Conservation (phyloP, 1,140 invertebrate species). For the Aethina tumida region DNA sequence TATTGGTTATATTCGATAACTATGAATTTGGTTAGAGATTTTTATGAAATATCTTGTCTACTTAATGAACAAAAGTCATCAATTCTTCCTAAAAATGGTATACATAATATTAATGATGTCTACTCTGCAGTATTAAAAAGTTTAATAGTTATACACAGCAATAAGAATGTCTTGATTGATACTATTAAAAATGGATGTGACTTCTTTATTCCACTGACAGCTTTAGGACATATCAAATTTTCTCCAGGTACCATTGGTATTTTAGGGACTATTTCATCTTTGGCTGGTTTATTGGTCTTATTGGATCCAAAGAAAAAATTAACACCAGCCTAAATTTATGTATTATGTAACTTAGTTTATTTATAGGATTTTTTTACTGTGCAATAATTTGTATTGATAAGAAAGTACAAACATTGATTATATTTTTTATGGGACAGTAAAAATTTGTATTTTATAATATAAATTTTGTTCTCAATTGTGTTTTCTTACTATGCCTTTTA, state of each 20-base stretch:
- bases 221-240: conserved; percentile 62
- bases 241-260: conserved; percentile 65
- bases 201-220: conserved; percentile 70
- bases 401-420: no score
- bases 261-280: conserved; percentile 67
- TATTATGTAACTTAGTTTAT: no score
- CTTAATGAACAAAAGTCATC: conserved; percentile 40
- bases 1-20: conserved; percentile 72
- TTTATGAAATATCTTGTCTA: conserved; percentile 65
- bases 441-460: no score
- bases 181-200: conserved; percentile 79
- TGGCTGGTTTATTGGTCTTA: conserved; percentile 60
- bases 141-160: conserved; percentile 20
- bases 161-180: conserved; percentile 65
- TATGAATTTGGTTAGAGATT: conserved; percentile 65
- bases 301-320: conserved; percentile 63
- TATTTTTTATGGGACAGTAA: no score
- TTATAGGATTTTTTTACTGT: no score
- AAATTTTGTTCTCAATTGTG: no score
- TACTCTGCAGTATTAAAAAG: conserved; percentile 4
- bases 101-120: conserved; percentile 15
- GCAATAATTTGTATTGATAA: no score
- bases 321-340: conserved; percentile 39
- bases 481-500: no score
- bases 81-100: conserved; percentile 27